Conservation (phyloP, 2,113 vertebrate species). For the Microtus oregoni region DNA sequence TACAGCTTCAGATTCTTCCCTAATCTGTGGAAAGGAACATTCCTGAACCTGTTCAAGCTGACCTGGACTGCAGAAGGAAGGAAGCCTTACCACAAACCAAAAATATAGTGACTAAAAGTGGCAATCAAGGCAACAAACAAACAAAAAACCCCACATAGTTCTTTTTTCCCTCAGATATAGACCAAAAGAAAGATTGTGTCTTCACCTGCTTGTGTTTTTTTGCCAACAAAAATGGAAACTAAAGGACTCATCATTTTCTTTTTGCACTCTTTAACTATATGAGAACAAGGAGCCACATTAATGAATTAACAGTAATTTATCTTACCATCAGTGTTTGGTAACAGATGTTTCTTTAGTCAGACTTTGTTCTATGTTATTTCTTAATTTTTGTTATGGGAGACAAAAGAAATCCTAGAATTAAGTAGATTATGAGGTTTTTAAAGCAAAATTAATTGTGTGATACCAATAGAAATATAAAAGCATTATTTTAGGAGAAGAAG, state of each 20-base stretch:
- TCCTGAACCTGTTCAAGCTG: no score
- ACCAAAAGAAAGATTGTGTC: background rate
- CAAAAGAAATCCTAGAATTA: slow-evolving; percentile 8
- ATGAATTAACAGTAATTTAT: background rate
- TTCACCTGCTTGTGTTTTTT: background rate
- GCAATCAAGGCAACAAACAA: background rate
- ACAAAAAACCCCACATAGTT: background rate
- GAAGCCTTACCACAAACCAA: background rate
- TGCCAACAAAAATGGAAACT: slow-evolving; percentile 14
- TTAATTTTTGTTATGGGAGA: slow-evolving; percentile 40
- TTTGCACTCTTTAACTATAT: background rate
- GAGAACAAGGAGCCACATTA: slow-evolving; percentile 14
- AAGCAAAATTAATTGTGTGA: background rate
- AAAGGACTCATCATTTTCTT: background rate
- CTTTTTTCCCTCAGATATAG: background rate
- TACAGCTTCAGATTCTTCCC: background rate
- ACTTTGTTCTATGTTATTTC: background rate
- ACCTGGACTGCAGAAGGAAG: background rate
- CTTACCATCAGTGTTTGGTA: background rate
- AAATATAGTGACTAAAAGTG: background rate
- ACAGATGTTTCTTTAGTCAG: slow-evolving; percentile 9
- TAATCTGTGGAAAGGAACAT: background rate
- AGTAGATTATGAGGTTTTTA: slow-evolving; percentile 19
- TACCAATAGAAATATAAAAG: background rate
- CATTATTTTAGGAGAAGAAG: slow-evolving; percentile 28